Conservation (phyloP, 2,113 vertebrate genomes). For the Morone saxatilis region DNA sequence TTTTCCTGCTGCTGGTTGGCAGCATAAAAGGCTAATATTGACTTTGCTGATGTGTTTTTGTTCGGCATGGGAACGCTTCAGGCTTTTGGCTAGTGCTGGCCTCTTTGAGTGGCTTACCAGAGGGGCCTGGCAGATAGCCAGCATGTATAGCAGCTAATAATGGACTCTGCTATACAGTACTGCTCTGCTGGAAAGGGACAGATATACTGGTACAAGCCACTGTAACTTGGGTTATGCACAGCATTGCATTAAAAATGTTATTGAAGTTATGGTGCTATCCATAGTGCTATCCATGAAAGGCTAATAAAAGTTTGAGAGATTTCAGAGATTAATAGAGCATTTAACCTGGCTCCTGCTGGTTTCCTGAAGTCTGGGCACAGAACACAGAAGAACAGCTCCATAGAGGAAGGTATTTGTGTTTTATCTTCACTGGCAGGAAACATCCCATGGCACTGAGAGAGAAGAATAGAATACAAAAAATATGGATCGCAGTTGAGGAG, state of each 20-base stretch:
- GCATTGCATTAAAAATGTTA: background rate
- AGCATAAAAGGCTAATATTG: conserved; percentile 74
- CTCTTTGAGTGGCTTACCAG: conserved; percentile 66
- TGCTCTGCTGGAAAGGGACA: conserved; percentile 21
- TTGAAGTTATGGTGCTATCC: conserved; percentile 27
- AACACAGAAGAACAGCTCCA: conserved; percentile 12
- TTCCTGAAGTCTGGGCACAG: conserved; percentile 20
- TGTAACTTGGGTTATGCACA: conserved; percentile 14
- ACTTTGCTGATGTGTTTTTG: conserved; percentile 75
- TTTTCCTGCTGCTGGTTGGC: conserved; percentile 61
- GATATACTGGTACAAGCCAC: background rate
- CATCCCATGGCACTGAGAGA: conserved; percentile 19
- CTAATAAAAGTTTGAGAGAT: conserved; percentile 43
- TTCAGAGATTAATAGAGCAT: conserved; percentile 17
- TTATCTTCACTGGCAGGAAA: conserved; percentile 37
- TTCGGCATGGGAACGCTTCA: conserved; percentile 72
- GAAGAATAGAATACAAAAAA: conserved; percentile 30
- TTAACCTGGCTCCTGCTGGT: conserved; percentile 17
- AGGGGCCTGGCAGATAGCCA: conserved; percentile 69
- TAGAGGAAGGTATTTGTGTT: conserved; percentile 4
- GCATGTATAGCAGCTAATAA: conserved; percentile 64
- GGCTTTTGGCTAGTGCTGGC: conserved; percentile 56
- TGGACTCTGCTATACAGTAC: conserved; percentile 34
- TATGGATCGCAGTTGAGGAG: conserved; percentile 41
- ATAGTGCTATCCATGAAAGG: conserved; percentile 2